Evolutionary conservation across 1,140 invertebrate genomes (phyloP).

Genomic region (Drosophila obscura): DNA sequence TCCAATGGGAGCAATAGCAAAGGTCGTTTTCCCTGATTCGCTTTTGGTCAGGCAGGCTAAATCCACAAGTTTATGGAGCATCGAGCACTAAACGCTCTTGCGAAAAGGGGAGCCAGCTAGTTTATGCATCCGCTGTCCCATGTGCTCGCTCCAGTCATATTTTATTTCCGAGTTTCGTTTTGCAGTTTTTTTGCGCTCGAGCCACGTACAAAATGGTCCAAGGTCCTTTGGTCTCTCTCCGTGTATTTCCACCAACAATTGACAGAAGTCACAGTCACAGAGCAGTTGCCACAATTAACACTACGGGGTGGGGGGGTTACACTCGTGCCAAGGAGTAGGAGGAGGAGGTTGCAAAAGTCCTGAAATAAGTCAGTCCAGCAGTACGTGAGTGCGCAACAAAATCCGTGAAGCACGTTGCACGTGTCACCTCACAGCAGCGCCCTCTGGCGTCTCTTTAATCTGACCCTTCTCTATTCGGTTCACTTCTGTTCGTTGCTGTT

Average conservation of each 20-base stretch:
- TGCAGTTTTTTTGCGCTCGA: conserved; percentile 10
- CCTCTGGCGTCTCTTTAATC: conserved; percentile 15
- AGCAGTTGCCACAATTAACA: conserved; percentile 54
- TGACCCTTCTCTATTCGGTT: conserved; percentile 3
- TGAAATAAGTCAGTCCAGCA: conserved; percentile 8
- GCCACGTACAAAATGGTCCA: conserved; percentile 31
- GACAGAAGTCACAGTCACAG: conserved; percentile 42
- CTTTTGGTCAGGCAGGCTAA: conserved; percentile 26
- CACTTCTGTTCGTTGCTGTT: no score
- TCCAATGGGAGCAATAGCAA: neutral
- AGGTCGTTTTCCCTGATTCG: neutral
- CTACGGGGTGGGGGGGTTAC: neutral
- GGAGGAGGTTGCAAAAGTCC: conserved; percentile 6
- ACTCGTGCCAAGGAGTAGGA: no score
- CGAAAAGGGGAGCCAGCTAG: conserved; percentile 10
- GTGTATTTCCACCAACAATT: conserved; percentile 13
- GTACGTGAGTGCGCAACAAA: conserved; percentile 53
- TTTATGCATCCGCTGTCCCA: conserved; percentile 41
- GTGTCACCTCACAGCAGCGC: conserved; percentile 46
- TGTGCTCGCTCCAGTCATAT: conserved; percentile 45
- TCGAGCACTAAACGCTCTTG: conserved; percentile 49
- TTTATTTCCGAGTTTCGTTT: conserved; percentile 42
- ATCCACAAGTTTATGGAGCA: conserved; percentile 46
- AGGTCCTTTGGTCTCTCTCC: no score
- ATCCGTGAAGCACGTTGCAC: conserved; percentile 55